Evolutionary conservation across 2,797 vertebrate species (phyloP).

Genomic region (Anolis apletophallus): DNA sequence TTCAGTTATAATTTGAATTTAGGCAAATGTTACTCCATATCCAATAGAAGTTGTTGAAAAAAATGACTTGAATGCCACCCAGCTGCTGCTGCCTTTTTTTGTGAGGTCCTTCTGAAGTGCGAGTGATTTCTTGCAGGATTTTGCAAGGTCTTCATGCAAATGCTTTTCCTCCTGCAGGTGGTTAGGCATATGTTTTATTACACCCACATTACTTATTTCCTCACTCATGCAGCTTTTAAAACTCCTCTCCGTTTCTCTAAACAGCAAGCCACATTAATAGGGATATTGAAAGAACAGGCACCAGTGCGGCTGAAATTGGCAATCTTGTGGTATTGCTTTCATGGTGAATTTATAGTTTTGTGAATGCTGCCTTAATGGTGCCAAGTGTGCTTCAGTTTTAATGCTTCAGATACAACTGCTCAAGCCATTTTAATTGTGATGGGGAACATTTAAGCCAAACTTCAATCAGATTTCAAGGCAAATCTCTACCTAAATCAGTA

Average conservation of each 20-base stretch:
- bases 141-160: slow-evolving; percentile 21
- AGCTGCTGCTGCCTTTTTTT: background rate
- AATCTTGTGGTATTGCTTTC: background rate
- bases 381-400: background rate
- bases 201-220: slow-evolving; percentile 37
- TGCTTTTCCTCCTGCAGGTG: slow-evolving; percentile 49
- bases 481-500: background rate
- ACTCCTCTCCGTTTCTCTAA: background rate
- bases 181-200: slow-evolving; percentile 52
- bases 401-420: background rate
- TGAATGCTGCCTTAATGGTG: background rate
- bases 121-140: slow-evolving; percentile 19
- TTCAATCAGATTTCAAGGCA: background rate
- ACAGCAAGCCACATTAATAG: background rate
- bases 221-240: slow-evolving; percentile 44
- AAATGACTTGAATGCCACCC: background rate
- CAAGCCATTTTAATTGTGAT: background rate
- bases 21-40: background rate
- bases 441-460: background rate
- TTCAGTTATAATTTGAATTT: background rate
- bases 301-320: background rate
- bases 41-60: background rate
- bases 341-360: background rate
- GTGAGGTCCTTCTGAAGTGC: slow-evolving; percentile 27
- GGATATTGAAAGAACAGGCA: background rate